Conservation (phyloP, 1,140 invertebrate genomes). For the Euglossa dilemma region DNA sequence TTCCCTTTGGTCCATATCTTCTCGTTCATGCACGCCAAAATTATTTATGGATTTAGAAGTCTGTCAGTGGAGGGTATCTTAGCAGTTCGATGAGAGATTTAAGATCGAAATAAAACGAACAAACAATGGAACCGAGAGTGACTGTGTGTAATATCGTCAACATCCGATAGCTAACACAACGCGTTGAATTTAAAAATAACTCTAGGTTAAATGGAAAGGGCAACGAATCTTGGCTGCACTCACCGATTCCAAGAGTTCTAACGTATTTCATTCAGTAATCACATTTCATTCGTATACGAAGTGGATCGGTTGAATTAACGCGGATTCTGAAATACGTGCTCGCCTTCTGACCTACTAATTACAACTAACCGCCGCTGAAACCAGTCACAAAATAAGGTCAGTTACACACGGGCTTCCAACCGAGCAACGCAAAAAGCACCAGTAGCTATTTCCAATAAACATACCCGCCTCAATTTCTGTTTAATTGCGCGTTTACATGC, state of each 20-base stretch:
- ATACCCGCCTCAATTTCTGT: not conserved
- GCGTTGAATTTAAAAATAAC: not conserved
- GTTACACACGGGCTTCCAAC: not conserved
- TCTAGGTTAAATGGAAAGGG: not conserved
- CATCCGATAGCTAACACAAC: not conserved
- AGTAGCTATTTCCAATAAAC: not conserved
- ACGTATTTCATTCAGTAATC: slow-evolving; percentile 8
- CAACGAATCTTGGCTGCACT: not conserved
- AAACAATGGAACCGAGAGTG: too few relatives aligned
- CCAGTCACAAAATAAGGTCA: not conserved
- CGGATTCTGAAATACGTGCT: not conserved
- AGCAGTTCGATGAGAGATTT: too few relatives aligned
- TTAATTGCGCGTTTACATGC: not conserved
- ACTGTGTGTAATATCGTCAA: too few relatives aligned
- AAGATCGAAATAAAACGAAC: too few relatives aligned
- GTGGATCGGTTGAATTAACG: not conserved
- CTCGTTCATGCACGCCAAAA: not conserved
- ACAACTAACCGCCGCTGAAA: not conserved
- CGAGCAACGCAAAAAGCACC: too few relatives aligned
- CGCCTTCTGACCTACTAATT: not conserved
- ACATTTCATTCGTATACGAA: not conserved
- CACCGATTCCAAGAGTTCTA: not conserved
- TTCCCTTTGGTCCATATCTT: not conserved
- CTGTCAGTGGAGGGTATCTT: not conserved
- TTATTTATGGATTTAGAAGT: not conserved